Evolutionary conservation across 1,140 invertebrate species (phyloP).

Genomic region (Cydia splendana): DNA sequence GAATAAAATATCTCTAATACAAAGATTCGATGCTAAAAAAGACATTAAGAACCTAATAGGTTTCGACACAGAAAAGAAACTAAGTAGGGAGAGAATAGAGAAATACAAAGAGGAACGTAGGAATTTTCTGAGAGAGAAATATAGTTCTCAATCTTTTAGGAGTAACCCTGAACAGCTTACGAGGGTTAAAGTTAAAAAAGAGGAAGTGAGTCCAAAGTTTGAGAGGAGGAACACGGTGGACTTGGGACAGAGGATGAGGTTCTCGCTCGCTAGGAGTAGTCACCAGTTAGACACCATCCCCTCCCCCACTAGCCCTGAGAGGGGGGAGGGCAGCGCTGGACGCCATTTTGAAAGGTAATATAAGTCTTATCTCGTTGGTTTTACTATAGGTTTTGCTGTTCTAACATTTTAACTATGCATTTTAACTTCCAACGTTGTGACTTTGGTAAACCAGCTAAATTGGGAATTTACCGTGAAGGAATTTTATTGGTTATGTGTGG

Average conservation of each 20-base stretch:
- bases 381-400: no score
- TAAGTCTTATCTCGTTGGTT: no score
- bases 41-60: constrained; percentile 75
- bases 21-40: constrained; percentile 70
- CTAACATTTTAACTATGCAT: no score
- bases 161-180: constrained; percentile 73
- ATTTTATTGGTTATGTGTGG: no score
- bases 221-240: constrained; percentile 76
- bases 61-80: constrained; percentile 79
- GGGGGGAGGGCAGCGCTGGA: constrained; percentile 35
- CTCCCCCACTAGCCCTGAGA: constrained; percentile 56
- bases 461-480: no score
- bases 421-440: no score
- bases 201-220: constrained; percentile 62
- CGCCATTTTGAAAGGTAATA: constrained; percentile 40
- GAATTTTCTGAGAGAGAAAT: constrained; percentile 91
- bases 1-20: constrained; percentile 81
- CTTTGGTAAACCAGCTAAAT: no score
- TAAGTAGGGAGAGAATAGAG: constrained; percentile 90
- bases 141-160: constrained; percentile 90
- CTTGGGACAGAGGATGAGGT: constrained; percentile 73
- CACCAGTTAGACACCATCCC: constrained; percentile 66
- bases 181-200: constrained; percentile 66
- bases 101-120: constrained; percentile 95
- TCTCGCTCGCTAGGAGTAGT: constrained; percentile 63